Percentiles rank a stretch among this genome's conserved stretches.
phyloP scores from a whole-genome alignment of 2,113 vertebrate genomes.

The Bombycilla garrulus region DNA sequence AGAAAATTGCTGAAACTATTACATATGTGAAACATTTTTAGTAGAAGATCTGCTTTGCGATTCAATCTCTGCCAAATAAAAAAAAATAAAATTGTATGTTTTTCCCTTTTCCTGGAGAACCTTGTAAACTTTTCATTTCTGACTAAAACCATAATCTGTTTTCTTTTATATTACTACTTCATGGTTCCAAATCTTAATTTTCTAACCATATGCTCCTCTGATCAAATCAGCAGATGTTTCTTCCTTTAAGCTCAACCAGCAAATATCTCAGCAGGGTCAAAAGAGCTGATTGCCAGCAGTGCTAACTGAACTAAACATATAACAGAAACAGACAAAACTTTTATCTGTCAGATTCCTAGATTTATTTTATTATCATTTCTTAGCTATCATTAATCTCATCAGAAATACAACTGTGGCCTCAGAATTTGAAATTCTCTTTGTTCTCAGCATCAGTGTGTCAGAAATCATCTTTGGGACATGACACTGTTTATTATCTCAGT shows the following conservation, averaged over 20 bases:
- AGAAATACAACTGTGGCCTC: neutral
- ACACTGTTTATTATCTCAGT: neutral
- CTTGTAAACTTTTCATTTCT: neutral
- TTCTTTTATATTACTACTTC: neutral
- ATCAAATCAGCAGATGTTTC: slow-evolving; percentile 29
- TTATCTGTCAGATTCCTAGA: neutral
- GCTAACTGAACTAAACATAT: neutral
- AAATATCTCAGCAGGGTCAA: neutral
- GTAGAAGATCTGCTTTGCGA: neutral
- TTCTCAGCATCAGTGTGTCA: neutral
- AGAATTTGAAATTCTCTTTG: neutral
- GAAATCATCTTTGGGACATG: neutral
- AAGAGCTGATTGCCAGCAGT: neutral
- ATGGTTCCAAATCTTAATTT: neutral
- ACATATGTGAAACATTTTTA: neutral
- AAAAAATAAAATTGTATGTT: neutral
- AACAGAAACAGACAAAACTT: neutral
- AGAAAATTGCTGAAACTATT: neutral
- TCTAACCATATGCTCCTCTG: slow-evolving; percentile 6
- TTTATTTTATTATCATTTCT: neutral
- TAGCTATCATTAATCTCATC: neutral
- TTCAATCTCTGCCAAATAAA: neutral
- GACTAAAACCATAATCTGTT: neutral
- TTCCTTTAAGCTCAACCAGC: neutral
- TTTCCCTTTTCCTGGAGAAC: neutral